Base-by-base conservation (phyloP, 2,888 invertebrate species). In the Drosophila prostipennis region DNA sequence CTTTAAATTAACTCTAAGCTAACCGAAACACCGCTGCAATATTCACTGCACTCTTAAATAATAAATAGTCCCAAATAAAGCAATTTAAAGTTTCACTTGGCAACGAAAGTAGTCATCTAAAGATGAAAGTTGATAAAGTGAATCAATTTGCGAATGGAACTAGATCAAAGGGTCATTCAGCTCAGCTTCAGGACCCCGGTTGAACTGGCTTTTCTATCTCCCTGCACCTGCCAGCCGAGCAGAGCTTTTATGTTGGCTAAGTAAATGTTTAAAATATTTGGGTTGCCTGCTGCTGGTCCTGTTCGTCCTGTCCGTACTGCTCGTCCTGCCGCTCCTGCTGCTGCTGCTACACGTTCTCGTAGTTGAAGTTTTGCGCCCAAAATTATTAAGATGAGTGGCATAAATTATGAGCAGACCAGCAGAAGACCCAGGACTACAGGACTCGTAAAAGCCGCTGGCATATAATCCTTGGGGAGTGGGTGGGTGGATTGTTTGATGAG, bases 341-440 rank as follows among this genome's bases (percentile, higher is more conserved):
- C 55, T 49, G 19, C 54, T 60, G 53, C 36, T 75, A 59, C 73
- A 59, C 75, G 56, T 67, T 34, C 67, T 55, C 53, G 49, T 72
- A 72, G 87, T 73, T 76, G 76, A 74, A 83, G 77, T 80, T 74
- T 63, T 75, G 76, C 74, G 89, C 69, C 87, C 82, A 74, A 87
- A 87, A 86, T 86, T 89, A 86, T 86, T 86, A 89, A 89, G 86
- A 86, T 85, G 89, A 89, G 85, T 87, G 83, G 88, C 86, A 86
- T 87, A 86, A 86, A 87, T 86, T 89, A 86, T 89, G 80, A 82
- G 77, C 70, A 72, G 76, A 42, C 68, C 56, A 67, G 56, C 52
- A 67, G 26, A 26, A 26, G 59, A 34, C 51, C 49, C 40, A 2
- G 32, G 34, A 34, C 34, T 34, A 34, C 67, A 70, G 77, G 71